Conservation (phyloP, 2,113 vertebrate genomes). For the Nibea coibor region DNA sequence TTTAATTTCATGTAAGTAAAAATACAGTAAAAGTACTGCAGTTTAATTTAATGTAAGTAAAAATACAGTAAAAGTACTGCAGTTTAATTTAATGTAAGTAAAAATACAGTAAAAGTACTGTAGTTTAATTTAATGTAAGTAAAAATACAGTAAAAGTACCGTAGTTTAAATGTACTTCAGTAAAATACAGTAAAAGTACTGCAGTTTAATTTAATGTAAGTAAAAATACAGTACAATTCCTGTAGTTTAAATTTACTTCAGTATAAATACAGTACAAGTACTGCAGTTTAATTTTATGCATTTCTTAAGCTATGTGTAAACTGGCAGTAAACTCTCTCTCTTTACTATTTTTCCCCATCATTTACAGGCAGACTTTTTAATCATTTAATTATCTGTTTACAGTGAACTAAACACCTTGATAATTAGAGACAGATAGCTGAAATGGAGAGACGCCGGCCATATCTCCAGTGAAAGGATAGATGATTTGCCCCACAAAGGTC, state of each 20-base stretch:
- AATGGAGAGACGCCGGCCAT: constrained; percentile 5
- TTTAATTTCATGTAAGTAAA: no score
- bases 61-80: no score
- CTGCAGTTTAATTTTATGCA: no score
- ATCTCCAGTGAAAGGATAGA: constrained; percentile 31
- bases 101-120: background rate
- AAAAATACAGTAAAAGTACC: no score
- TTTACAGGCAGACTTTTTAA: background rate
- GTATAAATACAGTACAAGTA: background rate
- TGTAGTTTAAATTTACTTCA: no score
- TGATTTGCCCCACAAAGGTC: constrained; percentile 47
- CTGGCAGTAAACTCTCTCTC: background rate
- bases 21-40: background rate
- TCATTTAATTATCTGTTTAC: background rate
- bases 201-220: background rate
- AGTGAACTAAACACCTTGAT: background rate
- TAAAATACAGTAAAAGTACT: background rate
- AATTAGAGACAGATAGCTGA: background rate
- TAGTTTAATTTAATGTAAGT: background rate
- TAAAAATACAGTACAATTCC: no score
- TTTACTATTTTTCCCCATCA: background rate
- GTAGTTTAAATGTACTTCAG: no score
- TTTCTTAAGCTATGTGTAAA: background rate
- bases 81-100: no score
- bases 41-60: no score